These are phyloP conservation scores for Heliothis subflexa DNA, from an alignment of 1,140 invertebrate genomes.

Conservation along the genomic window DNA sequence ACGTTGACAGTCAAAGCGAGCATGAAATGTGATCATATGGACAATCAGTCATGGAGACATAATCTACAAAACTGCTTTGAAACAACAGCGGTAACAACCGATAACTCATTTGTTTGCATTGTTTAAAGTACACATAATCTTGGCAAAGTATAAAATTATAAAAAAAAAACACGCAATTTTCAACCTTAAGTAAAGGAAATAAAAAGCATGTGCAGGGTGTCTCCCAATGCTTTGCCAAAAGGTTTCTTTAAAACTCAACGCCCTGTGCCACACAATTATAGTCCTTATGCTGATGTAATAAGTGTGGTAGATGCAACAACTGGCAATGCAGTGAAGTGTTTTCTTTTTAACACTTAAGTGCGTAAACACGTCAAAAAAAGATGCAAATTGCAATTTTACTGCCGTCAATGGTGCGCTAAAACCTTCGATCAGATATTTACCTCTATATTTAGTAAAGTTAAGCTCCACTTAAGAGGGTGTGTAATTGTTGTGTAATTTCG, in stretches of 20 bases:
- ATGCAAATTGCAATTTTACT: slow-evolving; percentile 38
- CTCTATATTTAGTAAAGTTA: slow-evolving; percentile 8
- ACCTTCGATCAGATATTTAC: slow-evolving; percentile 39
- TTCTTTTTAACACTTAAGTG: slow-evolving; percentile 16
- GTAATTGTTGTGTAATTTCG: background rate
- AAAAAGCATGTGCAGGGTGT: background rate
- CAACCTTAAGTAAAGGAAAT: background rate
- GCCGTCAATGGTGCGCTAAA: slow-evolving; percentile 40
- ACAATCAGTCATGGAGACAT: slow-evolving; percentile 18
- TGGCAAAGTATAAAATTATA: background rate
- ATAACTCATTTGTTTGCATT: slow-evolving; percentile 29
- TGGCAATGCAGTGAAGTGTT: background rate
- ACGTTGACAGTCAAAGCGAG: slow-evolving; percentile 13
- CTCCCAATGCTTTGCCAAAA: background rate
- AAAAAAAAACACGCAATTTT: background rate
- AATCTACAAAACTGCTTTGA: slow-evolving; percentile 2
- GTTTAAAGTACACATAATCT: background rate
- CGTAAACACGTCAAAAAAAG: background rate
- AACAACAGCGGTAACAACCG: slow-evolving; percentile 15
- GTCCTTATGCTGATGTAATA: background rate
- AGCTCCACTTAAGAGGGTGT: background rate
- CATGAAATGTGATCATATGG: slow-evolving; percentile 28
- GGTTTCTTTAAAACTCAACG: background rate
- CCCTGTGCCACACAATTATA: background rate
- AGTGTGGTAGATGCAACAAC: background rate